These are phyloP conservation scores for Mareca penelope DNA, from an alignment of 2,797 vertebrate species.

Conservation along the genomic window DNA sequence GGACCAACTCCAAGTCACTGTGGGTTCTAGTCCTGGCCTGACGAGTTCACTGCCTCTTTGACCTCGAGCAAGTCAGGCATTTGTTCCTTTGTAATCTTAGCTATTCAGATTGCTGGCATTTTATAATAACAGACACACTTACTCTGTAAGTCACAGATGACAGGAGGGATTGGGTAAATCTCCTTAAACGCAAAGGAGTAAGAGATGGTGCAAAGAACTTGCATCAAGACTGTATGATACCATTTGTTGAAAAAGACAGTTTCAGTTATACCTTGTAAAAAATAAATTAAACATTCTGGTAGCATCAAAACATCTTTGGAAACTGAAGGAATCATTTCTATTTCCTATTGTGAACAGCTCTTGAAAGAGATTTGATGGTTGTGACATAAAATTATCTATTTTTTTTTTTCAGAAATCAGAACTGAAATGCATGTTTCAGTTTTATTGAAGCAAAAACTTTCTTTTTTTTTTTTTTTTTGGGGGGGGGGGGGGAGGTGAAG, in stretches of 20 bases:
- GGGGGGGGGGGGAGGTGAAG: neutral
- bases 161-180: neutral
- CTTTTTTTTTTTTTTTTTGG: accelerated
- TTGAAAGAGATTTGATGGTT: neutral
- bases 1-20: neutral
- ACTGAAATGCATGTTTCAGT: neutral
- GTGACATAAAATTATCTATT: neutral
- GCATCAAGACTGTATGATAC: neutral
- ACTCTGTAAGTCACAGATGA: neutral
- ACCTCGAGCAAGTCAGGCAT: neutral
- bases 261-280: neutral
- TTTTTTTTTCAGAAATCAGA: neutral
- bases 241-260: neutral
- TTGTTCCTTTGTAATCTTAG: neutral
- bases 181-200: neutral
- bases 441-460: neutral
- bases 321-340: neutral
- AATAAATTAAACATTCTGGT: neutral
- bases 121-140: neutral
- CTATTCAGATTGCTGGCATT: too few species aligned
- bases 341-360: neutral
- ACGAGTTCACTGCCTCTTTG: neutral
- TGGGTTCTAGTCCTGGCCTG: neutral
- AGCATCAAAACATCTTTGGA: neutral
- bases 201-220: neutral